Evolutionary conservation across 2,888 invertebrate species (phyloP), one percentile per base, ranked within the genome.

Genomic region (Rotaria socialis): DNA sequence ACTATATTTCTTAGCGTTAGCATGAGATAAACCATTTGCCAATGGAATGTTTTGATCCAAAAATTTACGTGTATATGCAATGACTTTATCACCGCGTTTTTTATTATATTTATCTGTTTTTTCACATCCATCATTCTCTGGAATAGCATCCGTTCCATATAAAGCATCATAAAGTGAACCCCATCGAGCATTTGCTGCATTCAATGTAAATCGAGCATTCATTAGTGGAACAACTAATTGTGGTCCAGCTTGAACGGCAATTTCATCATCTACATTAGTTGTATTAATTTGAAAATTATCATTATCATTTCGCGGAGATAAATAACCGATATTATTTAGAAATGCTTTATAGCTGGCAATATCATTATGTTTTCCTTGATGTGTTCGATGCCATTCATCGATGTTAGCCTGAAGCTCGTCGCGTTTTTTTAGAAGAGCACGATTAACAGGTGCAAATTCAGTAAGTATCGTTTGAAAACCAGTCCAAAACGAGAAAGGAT

Each of bases 121-220:
- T 35, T 67, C 67, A 41, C 67, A 67, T 3, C 67, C 67, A 67
- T 67, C 67, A 27, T 7, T 16, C 35, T 67, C 67, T 0, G 67
- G 19, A 27, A 67, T 67, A 6, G 67, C 67, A 67, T 67, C 67
- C 19, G 67, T 67, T 41, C 67, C 67, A 67, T 67, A 67, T 67
- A 67, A 67, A 67, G 67, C 67, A 67, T 67, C 67, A 19, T 67
- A 67, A 4, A 67, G 67, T 7, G 67, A 67, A 7, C 67, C 67
- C 67, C 67, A 67, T 14, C 67, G 67, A 35, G 67, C 35, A 67
- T 67, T 67, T 27, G 67, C 41, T 35, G 67, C 67, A 35, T 67
- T 67, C 67, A 67, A 67, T 41, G 67, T 67, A 67, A 67, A 67
- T 67, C 67, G 67, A 41, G 67, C 67, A 41, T 67, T 67, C 67